These are phyloP conservation scores for Paralvinella palmiformis DNA, from an alignment of 1,140 invertebrate species.

Conservation along the genomic window DNA sequence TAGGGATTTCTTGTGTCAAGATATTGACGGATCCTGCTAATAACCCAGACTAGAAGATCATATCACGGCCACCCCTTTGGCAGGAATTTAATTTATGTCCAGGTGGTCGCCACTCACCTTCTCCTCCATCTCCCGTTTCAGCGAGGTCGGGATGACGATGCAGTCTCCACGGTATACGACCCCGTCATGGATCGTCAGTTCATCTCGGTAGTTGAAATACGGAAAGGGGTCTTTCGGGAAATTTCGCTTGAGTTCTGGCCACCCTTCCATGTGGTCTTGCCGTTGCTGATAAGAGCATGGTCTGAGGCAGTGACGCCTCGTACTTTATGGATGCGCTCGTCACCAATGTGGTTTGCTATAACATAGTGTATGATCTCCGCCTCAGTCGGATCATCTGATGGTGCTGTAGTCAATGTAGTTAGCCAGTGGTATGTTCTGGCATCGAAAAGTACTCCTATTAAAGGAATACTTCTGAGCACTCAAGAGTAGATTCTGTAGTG, in stretches of 20 bases:
- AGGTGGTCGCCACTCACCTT: background rate
- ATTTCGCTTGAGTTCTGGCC: no score
- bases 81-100: slow-evolving; percentile 3
- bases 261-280: no score
- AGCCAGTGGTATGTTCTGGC: slow-evolving; percentile 47
- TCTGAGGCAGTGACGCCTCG: no score
- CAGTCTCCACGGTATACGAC: background rate
- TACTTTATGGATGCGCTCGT: no score
- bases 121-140: background rate
- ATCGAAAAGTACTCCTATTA: slow-evolving; percentile 39
- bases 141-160: background rate
- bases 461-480: slow-evolving; percentile 48
- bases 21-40: no score
- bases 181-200: background rate
- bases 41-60: background rate
- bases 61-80: background rate
- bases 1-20: no score
- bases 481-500: slow-evolving; percentile 50
- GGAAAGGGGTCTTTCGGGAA: no score
- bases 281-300: no score
- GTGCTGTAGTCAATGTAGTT: slow-evolving; percentile 25
- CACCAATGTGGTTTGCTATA: no score
- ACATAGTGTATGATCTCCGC: no score
- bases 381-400: no score
- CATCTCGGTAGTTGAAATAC: background rate